Base-by-base conservation (phyloP, 2,888 invertebrate species). In the Entomobrya proxima region DNA sequence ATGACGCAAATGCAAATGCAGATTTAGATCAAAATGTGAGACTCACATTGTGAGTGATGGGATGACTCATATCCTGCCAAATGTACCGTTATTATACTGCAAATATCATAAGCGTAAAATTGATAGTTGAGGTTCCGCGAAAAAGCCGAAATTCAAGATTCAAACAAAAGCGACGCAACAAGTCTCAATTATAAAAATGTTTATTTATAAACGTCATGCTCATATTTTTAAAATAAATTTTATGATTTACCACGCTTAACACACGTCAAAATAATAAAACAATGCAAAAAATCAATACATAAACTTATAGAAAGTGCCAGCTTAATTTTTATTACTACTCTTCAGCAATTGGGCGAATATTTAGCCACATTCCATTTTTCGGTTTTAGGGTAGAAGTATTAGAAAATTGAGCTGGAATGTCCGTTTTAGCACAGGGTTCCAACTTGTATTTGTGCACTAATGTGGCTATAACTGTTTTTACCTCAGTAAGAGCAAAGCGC, bases 401-500 rank as follows among this genome's bases (percentile, higher is more conserved):
- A 2, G 64, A 15, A 37, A 67, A 67, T 21, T 67, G 6, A 32
- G 37, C 37, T 7, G 64, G 64, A 67, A 92, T 91, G 58, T 91
- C 91, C 0, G 93, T 93, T 90, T 93, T 92, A 3, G 91, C 87
- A 79, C 92, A 92, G 0, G 90, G 85, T 13, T 92, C 91, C 88
- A 93, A 91, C 83, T 92, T 92, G 89, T 93, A 93, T 86, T 93
- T 92, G 90, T 92, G 92, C 86, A 93, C 88, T 1, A 93, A 90
- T 32, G 92, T 90, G 0, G 93, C 92, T 91, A 93, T 92, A 1
- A 92, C 93, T 64, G 91, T 88, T 91, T 93, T 93, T 0, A 92
- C 93, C 52, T 93, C 93, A 89, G 93, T 91, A 92, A 93, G 91
- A 1, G 93, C 93, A 89, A 93, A 93, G 67, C 93, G 91, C 88